Base-by-base conservation (phyloP, 2,113 vertebrate genomes). In the Chauna torquata region DNA sequence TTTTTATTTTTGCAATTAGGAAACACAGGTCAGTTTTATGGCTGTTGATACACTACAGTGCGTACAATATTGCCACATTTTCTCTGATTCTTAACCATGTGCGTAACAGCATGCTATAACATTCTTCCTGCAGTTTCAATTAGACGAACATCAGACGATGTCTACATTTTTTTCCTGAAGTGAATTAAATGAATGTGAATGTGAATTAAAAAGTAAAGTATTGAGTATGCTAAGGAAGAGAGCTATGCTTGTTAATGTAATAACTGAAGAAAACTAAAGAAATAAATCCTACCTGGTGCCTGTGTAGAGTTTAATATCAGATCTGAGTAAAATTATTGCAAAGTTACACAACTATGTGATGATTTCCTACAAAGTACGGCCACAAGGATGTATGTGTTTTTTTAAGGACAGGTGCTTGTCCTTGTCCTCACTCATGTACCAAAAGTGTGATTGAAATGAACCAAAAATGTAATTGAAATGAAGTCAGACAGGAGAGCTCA, bases 11-110 rank as follows among this genome's bases (percentile, higher is more conserved):
- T 87, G 86, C 90, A 90, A 77, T 74, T 84, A 59, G 96, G 84
- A 96, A 94, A 75, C 89, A 88, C 78, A 82, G 76, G 83, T 92
- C 85, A 50, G 42, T 96, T 96, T 88, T 93, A 83, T 87, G 65
- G 86, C 68, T 75, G 61, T 91, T 23, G 23, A 84, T 87, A 92
- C 82, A 92, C 65, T 27, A 27, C 25, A 9, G 10, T 6, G 28
- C 57, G 82, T 89, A 78, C 75, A 72, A 93, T 66, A 75, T 84
- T 16, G 80, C 92, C 93, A 88, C 89, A 55, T 94, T 86, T 75
- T 42, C 64, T 50, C 49, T 90, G 81, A 82, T 82, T 75, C 71
- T 47, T 80, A 50, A 77, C 92, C 30, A 27, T 87, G 79, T 62
- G 77, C 81, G 90, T 89, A 34, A 83, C 15, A 92, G 75, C 50